phyloP scores from a whole-genome alignment of 2,113 vertebrate species.

The Microtus montanus region DNA sequence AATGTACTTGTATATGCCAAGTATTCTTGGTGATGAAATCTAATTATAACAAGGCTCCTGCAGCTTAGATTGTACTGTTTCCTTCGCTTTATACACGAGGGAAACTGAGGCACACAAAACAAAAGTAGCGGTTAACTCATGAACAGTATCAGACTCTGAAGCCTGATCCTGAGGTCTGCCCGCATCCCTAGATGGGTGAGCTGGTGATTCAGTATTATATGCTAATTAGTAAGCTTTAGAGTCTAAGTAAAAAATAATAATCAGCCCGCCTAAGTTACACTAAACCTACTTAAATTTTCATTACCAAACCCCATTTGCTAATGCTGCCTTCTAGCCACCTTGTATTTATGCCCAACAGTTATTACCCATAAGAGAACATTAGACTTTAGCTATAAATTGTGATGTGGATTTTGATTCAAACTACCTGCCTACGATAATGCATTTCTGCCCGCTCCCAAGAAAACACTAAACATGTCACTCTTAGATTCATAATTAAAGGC shows the following conservation, averaged over 20 bases:
- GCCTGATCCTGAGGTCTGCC: background rate
- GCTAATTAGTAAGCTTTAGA: background rate
- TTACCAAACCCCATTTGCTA: background rate
- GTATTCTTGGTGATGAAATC: background rate
- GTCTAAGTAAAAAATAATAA: background rate
- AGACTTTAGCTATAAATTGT: background rate
- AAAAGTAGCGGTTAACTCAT: background rate
- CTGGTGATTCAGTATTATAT: background rate
- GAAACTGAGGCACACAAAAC: background rate
- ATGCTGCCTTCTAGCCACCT: background rate
- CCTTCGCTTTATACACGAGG: background rate
- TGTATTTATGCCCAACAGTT: background rate
- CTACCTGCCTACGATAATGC: background rate
- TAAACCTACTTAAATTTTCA: constrained; percentile 37
- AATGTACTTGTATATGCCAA: accelerated
- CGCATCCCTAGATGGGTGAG: background rate
- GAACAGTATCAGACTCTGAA: background rate
- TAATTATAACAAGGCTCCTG: background rate
- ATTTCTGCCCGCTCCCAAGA: constrained; percentile 12
- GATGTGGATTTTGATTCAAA: constrained; percentile 11
- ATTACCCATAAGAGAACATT: background rate
- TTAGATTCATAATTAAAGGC: constrained; percentile 18
- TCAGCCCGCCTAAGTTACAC: background rate
- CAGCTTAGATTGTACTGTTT: no score
- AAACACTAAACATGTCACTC: background rate